Percentiles rank a stretch among this genome's conserved stretches.
Conservation (phyloP, 2,888 invertebrate genomes). For the Meloe dianella region DNA sequence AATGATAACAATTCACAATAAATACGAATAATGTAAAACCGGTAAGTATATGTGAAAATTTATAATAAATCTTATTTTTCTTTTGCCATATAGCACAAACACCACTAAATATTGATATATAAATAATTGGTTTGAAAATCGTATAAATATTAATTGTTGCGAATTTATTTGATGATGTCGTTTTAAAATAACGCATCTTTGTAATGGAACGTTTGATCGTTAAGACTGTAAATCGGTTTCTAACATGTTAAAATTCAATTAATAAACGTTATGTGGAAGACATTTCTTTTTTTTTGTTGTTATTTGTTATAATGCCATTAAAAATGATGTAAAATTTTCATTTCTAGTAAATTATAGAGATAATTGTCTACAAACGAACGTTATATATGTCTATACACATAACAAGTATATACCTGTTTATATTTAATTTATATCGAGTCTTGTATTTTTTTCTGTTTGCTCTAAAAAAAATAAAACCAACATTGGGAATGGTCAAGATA, state of each 20-base stretch:
- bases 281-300: too few relatives aligned
- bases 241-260: not conserved
- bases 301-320: not conserved
- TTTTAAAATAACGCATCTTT: not conserved
- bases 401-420: not conserved
- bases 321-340: not conserved
- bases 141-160: not conserved
- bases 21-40: not conserved
- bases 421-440: not conserved
- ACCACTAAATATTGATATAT: not conserved
- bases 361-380: not conserved
- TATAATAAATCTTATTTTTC: not conserved
- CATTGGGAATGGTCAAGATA: not conserved
- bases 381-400: not conserved
- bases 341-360: not conserved
- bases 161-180: not conserved
- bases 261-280: not conserved
- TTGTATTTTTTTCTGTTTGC: not conserved
- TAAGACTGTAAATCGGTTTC: not conserved
- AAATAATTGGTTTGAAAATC: not conserved
- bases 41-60: not conserved
- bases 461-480: too few relatives aligned
- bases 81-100: not conserved
- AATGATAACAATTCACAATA: not conserved
- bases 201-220: not conserved